Evolutionary conservation across 2,113 vertebrate species (phyloP).

Genomic region (Rhodinocichla rosea): DNA sequence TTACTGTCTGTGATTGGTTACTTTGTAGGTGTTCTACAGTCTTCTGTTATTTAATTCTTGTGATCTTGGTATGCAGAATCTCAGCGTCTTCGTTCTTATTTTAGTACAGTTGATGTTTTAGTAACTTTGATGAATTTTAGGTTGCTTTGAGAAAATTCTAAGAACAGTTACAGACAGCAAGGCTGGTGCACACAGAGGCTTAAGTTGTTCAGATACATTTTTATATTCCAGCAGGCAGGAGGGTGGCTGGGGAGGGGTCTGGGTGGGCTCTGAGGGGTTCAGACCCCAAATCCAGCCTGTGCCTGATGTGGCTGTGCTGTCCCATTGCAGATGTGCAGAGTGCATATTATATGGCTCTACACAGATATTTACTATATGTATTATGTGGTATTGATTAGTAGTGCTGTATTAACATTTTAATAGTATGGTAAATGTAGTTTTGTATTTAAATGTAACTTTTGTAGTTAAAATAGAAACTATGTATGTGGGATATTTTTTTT

Average conservation of each 20-base stretch:
- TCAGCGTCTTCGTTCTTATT: background rate
- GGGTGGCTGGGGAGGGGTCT: background rate
- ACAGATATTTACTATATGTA: no score
- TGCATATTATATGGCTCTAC: no score
- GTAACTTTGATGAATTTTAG: background rate
- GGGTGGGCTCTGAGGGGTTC: accelerated
- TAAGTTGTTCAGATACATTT: background rate
- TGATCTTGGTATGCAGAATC: background rate
- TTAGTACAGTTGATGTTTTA: background rate
- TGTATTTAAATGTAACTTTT: no score
- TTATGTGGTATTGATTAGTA: no score
- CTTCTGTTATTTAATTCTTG: background rate
- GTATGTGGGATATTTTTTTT: no score
- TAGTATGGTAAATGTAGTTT: no score
- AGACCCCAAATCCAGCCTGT: background rate
- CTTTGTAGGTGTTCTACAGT: background rate
- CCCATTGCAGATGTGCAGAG: conserved; percentile 27
- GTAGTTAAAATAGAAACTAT: no score
- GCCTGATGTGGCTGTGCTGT: background rate
- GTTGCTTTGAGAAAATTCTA: background rate
- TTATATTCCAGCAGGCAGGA: background rate
- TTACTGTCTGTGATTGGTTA: background rate
- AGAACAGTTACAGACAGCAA: background rate
- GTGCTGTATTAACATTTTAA: no score
- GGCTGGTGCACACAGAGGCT: background rate